phyloP scores from a whole-genome alignment of 2,888 invertebrate genomes.

The Tuberolachnus salignus region DNA sequence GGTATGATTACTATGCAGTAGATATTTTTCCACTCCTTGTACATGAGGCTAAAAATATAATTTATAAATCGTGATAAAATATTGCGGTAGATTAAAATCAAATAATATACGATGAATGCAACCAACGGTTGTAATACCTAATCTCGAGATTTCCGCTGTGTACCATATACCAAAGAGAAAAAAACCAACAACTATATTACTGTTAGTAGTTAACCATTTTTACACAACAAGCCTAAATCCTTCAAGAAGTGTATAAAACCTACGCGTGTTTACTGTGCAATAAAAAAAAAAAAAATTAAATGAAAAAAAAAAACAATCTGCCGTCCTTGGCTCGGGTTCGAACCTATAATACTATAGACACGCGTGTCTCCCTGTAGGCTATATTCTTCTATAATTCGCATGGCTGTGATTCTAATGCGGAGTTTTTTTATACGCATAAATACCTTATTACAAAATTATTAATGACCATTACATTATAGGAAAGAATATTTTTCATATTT shows the following conservation, averaged over 20 bases:
- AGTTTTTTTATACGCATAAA: background rate
- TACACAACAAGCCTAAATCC: background rate
- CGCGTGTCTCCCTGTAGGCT: conserved; percentile 2
- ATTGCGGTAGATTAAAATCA: no score
- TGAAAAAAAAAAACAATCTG: conserved; percentile 9
- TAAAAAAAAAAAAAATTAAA: background rate
- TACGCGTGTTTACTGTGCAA: background rate
- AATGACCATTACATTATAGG: background rate
- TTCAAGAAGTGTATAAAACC: background rate
- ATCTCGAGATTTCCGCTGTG: no score
- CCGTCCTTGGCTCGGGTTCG: conserved; percentile 5
- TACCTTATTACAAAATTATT: background rate
- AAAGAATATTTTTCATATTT: background rate
- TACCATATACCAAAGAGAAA: background rate
- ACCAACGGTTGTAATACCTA: no score
- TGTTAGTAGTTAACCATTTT: no score
- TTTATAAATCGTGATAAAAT: no score
- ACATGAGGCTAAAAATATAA: no score
- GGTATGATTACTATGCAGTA: no score
- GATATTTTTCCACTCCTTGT: no score
- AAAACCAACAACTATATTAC: no score
- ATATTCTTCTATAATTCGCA: background rate
- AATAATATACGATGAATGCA: no score
- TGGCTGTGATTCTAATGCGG: background rate
- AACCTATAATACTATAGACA: background rate